Evolutionary conservation across 2,113 vertebrate species (phyloP).

Genomic region (Damaliscus lunatus): DNA sequence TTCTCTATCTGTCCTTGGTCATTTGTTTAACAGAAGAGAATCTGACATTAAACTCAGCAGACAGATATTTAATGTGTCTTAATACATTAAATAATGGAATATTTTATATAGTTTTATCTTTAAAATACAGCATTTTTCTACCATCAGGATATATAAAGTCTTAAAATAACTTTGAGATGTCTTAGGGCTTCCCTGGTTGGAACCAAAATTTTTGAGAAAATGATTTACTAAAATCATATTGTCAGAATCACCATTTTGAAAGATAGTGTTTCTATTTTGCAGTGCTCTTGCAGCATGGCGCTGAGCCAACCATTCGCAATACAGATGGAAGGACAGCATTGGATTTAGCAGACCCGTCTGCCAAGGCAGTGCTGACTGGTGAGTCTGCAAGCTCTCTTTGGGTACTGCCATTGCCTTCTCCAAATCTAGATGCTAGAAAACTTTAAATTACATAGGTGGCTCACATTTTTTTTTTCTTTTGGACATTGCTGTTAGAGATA

Average conservation of each 20-base stretch:
- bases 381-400: conserved; percentile 43
- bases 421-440: background rate
- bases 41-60: background rate
- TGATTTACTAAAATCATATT: background rate
- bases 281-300: conserved; percentile 92
- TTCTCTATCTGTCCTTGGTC: background rate
- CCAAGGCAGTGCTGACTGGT: conserved; percentile 92
- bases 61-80: background rate
- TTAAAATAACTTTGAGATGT: conserved; percentile 2
- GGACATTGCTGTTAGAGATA: background rate
- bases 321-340: conserved; percentile 90
- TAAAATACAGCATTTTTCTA: background rate
- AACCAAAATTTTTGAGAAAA: conserved; percentile 14
- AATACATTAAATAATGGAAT: background rate
- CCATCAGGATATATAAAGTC: background rate
- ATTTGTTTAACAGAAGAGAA: conserved; percentile 8
- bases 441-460: background rate
- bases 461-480: background rate
- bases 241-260: conserved; percentile 12
- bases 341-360: conserved; percentile 89
- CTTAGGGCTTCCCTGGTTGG: background rate
- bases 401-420: background rate
- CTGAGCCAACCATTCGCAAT: conserved; percentile 89
- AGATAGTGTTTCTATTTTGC: conserved; percentile 63
- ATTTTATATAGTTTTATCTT: background rate